Percentiles rank a stretch among this genome's conserved stretches.
Conservation (phyloP, 2,797 vertebrate species). For the Austrolebias charrua region DNA sequence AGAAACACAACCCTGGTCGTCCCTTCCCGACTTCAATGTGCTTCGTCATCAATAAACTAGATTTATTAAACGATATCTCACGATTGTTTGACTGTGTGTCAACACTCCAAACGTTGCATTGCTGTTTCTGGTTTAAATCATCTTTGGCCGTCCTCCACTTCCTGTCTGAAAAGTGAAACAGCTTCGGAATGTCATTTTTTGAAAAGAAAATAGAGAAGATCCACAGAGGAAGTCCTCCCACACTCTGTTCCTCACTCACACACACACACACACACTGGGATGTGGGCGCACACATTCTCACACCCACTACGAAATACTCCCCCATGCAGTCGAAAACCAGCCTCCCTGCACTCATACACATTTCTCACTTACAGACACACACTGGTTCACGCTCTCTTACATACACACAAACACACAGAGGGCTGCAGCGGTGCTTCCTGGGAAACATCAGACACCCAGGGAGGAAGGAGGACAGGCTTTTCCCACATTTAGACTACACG, state of each 20-base stretch:
- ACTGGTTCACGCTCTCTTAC: constrained; percentile 49
- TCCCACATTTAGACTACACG: constrained; percentile 98
- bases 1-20: constrained; percentile 15
- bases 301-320: constrained; percentile 61
- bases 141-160: constrained; percentile 93
- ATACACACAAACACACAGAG: constrained; percentile 36
- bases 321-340: constrained; percentile 65
- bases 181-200: constrained; percentile 98
- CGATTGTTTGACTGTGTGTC: constrained; percentile 92
- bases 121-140: constrained; percentile 93
- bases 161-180: constrained; percentile 98
- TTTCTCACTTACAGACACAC: constrained; percentile 60
- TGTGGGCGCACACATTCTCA: constrained; percentile 57
- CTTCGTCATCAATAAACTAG: constrained; percentile 81
- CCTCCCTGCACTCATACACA: constrained; percentile 7
- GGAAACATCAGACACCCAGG: constrained; percentile 76
- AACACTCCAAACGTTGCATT: constrained; percentile 87
- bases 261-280: constrained; percentile 17
- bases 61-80: constrained; percentile 95
- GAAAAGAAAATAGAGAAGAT: constrained; percentile 99
- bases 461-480: constrained; percentile 87
- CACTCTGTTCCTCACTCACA: constrained; percentile 88
- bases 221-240: constrained; percentile 97
- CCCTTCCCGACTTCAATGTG: constrained; percentile 50
- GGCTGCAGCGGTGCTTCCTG: constrained; percentile 67